phyloP scores from a whole-genome alignment of 2,888 invertebrate species.

The Eretmocerus hayati region DNA sequence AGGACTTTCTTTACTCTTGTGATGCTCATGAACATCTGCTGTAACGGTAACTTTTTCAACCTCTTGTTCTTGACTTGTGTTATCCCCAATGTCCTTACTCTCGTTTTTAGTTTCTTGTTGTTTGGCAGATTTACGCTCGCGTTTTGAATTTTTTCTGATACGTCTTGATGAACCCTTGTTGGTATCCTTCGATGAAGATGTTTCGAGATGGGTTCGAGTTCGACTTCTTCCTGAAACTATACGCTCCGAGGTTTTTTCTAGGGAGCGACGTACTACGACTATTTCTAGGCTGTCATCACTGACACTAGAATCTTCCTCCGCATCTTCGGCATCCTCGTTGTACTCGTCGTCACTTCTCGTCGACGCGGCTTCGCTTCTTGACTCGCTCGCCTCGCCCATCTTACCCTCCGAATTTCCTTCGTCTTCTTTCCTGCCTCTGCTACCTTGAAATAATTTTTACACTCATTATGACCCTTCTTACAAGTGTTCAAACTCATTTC shows the following conservation, averaged over 20 bases:
- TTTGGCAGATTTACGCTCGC: constrained; percentile 4
- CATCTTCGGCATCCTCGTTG: constrained; percentile 18
- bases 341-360: constrained; percentile 3
- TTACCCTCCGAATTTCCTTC: constrained; percentile 24
- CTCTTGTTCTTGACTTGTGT: constrained; percentile 41
- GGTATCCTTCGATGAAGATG: constrained; percentile 19
- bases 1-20: constrained; percentile 38
- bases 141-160: constrained; percentile 14
- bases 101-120: constrained; percentile 23
- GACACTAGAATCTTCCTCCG: constrained; percentile 33
- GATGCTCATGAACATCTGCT: constrained; percentile 41
- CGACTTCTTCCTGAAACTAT: constrained; percentile 34
- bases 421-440: constrained; percentile 20
- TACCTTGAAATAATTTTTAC: constrained; percentile 18
- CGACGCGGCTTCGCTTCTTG: constrained; percentile 3
- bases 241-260: constrained; percentile 38
- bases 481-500: no score
- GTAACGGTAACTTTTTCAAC: constrained; percentile 39
- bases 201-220: constrained; percentile 32
- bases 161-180: constrained; percentile 11
- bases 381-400: constrained; percentile 30
- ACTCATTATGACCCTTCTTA: no score
- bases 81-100: constrained; percentile 36
- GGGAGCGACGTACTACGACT: constrained; percentile 36
- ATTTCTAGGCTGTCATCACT: constrained; percentile 44